Evolutionary conservation across 2,888 invertebrate genomes (phyloP).

Genomic region (Aspidapion aeneum): DNA sequence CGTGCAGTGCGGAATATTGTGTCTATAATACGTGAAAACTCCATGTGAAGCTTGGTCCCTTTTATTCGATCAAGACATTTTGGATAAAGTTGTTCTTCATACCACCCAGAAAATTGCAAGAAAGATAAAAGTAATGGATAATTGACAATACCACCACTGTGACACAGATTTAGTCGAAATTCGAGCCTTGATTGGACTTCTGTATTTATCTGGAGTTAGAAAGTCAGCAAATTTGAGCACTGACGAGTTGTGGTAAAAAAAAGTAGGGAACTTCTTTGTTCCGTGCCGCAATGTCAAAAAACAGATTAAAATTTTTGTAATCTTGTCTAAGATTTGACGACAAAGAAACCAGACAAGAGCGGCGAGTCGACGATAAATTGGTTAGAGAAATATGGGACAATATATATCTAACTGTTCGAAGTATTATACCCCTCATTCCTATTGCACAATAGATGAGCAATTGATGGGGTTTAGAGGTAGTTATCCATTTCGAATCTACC

Average conservation of each 20-base stretch:
- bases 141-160: no score
- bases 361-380: slow-evolving; percentile 20
- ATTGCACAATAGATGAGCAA: slow-evolving; percentile 26
- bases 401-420: slow-evolving; percentile 19
- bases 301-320: slow-evolving; percentile 22
- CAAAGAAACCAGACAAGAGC: slow-evolving; percentile 14
- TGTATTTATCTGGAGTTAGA: slow-evolving; percentile 6
- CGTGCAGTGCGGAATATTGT: no score
- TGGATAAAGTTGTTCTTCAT: no score
- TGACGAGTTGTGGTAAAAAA: slow-evolving; percentile 18
- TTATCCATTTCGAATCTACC: slow-evolving; percentile 23
- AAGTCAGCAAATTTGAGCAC: slow-evolving; percentile 10
- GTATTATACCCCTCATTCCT: slow-evolving; percentile 21
- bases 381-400: slow-evolving; percentile 19
- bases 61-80: no score
- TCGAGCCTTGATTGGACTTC: no score
- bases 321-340: slow-evolving; percentile 22
- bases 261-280: slow-evolving; percentile 20
- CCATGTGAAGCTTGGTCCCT: no score
- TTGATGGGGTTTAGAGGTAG: slow-evolving; percentile 23
- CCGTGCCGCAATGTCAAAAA: slow-evolving; percentile 23
- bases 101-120: no score
- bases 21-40: no score
- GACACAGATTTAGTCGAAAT: no score
- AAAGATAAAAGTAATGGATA: no score